Conservation (phyloP, 2,113 vertebrate species). For the Anoplopoma fimbria region DNA sequence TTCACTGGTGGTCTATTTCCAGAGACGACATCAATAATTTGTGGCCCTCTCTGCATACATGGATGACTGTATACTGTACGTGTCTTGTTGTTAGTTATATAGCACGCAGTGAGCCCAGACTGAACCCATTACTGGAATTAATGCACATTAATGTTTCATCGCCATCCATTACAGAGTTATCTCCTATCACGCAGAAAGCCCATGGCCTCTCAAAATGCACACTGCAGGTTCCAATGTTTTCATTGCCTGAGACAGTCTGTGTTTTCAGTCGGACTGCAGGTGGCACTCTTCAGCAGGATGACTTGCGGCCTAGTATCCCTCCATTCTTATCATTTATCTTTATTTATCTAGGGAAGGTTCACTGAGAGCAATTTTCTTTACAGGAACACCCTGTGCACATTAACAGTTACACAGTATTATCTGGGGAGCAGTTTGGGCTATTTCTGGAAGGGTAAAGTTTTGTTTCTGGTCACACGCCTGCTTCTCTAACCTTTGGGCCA, state of each 20-base stretch:
- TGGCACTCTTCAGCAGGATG: conserved; percentile 21
- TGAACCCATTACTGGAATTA: conserved; percentile 55
- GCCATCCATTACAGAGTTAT: conserved; percentile 1
- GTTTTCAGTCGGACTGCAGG: conserved; percentile 3
- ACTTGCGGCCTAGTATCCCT: not conserved
- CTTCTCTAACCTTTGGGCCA: not conserved
- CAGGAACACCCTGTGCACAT: not conserved
- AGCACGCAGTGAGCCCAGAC: conserved; percentile 16
- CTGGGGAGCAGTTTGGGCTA: not conserved
- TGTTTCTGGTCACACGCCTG: not conserved
- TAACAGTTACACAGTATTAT: not conserved
- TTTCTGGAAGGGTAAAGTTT: not conserved
- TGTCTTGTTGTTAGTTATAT: conserved; percentile 3
- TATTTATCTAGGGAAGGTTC: not conserved
- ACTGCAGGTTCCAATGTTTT: not conserved
- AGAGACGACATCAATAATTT: conserved; percentile 69
- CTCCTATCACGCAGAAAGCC: conserved; percentile 34
- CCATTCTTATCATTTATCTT: not conserved
- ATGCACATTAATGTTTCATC: conserved; percentile 68
- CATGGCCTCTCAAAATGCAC: conserved; percentile 21
- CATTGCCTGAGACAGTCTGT: not conserved
- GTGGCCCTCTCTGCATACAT: conserved; percentile 40
- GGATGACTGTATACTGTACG: conserved; percentile 39
- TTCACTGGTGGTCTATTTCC: conserved; percentile 48
- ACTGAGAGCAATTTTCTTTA: not conserved